Evolutionary conservation across 2,888 invertebrate genomes (phyloP).

Genomic region (Masnerella sp.): DNA sequence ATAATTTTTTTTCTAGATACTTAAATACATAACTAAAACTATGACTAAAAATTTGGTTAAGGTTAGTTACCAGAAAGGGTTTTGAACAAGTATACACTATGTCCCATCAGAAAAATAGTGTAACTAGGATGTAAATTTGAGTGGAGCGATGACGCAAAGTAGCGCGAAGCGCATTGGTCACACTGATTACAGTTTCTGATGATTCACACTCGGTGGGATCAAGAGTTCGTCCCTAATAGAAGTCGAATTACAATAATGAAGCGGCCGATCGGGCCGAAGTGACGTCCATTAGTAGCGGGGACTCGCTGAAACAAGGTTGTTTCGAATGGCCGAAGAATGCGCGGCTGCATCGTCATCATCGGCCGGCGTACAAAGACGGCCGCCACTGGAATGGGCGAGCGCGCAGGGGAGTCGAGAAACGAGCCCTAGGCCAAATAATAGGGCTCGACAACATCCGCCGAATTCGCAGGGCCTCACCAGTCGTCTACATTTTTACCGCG

Average conservation of each 20-base stretch:
- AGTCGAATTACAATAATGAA: conserved; percentile 73
- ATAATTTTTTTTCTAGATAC: too few relatives aligned
- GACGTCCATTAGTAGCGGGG: conserved; percentile 71
- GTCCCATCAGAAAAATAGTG: not conserved
- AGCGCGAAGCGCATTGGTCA: conserved; percentile 43
- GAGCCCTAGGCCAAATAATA: conserved; percentile 78
- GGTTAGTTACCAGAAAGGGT: too few relatives aligned
- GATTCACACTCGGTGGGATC: conserved; percentile 60
- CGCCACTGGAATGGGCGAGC: conserved; percentile 69
- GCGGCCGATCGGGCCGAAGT: conserved; percentile 66
- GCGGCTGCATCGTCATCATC: conserved; percentile 75
- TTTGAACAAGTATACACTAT: too few relatives aligned
- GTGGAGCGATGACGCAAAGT: conserved; percentile 1
- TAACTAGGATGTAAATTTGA: conserved; percentile 1
- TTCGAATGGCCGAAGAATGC: conserved; percentile 58
- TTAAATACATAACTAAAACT: too few relatives aligned
- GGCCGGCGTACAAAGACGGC: conserved; percentile 74
- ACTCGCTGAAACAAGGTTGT: conserved; percentile 61
- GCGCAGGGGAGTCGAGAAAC: conserved; percentile 69
- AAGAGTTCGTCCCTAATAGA: conserved; percentile 64
- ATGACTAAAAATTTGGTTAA: too few relatives aligned
- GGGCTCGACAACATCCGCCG: conserved; percentile 68
- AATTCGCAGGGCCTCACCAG: conserved; percentile 73
- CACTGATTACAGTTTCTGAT: conserved; percentile 61
- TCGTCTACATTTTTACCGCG: conserved; percentile 25